A percentile compares a stretch with the other conserved stretches of the same genome.
phyloP scores from a whole-genome alignment of 2,797 vertebrate species.

The Rhincodon typus region DNA sequence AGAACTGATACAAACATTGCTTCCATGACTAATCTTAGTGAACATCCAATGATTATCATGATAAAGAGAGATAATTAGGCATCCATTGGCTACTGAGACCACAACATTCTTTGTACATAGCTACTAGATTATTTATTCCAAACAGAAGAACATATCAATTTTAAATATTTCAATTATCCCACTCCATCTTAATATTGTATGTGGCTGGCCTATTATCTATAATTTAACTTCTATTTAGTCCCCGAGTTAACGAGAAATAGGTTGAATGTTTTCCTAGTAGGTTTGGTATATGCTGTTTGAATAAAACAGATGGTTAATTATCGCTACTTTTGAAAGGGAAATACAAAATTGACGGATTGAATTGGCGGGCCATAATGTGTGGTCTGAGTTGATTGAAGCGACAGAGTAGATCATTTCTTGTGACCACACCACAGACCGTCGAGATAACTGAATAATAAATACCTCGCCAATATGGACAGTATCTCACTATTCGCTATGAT shows the following conservation, averaged over 20 bases:
- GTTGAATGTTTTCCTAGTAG: not conserved
- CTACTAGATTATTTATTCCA: not conserved
- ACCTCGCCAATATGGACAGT: not conserved
- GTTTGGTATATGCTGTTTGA: not conserved
- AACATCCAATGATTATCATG: not conserved
- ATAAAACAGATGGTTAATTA: conserved; percentile 40
- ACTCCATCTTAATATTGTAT: not conserved
- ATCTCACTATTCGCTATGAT: not conserved
- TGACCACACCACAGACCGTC: not conserved
- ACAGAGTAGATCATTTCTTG: not conserved
- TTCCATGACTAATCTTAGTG: not conserved
- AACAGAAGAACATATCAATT: not conserved
- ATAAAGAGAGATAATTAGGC: not conserved
- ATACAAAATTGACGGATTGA: conserved; percentile 17
- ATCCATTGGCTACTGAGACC: not conserved
- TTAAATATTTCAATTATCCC: not conserved
- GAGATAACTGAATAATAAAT: not conserved
- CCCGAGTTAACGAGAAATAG: not conserved
- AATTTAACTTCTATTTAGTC: not conserved
- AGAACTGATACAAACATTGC: not conserved
- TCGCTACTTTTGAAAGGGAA: not conserved
- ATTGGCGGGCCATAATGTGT: not conserved
- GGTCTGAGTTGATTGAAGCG: not conserved
- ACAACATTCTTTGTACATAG: not conserved
- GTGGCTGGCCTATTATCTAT: not conserved